phyloP scores from a whole-genome alignment of 2,888 invertebrate species.

The Hirtodrosophila duncani region DNA sequence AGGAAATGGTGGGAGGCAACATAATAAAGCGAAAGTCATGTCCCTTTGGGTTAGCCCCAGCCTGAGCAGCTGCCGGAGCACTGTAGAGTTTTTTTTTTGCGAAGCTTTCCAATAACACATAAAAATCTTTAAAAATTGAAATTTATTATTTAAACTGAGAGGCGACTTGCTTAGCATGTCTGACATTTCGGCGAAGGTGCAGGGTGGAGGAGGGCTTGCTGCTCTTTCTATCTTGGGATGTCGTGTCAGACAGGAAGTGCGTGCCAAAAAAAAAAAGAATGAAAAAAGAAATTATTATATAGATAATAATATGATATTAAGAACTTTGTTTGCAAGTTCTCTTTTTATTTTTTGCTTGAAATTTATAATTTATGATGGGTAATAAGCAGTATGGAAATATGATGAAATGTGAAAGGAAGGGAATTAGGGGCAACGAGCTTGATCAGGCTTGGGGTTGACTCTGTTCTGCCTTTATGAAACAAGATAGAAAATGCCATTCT shows the following conservation, averaged over 20 bases:
- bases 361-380: conserved; percentile 59
- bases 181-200: conserved; percentile 30
- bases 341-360: conserved; percentile 13
- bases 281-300: conserved; percentile 33
- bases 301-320: conserved; percentile 60
- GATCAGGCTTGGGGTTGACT: no score
- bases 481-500: no score
- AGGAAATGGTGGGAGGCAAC: conserved; percentile 7
- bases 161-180: conserved; percentile 36
- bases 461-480: no score
- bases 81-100: no score
- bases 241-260: conserved; percentile 40
- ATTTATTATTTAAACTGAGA: conserved; percentile 60
- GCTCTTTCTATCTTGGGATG: conserved; percentile 10
- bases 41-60: conserved; percentile 50
- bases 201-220: background rate
- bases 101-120: conserved; percentile 63
- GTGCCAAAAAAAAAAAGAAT: conserved; percentile 25
- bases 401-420: no score
- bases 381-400: conserved; percentile 16
- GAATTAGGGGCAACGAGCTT: no score
- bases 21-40: conserved; percentile 69
- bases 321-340: conserved; percentile 43
- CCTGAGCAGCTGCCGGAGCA: conserved; percentile 8
- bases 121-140: conserved; percentile 67